A percentile compares a stretch with the other conserved stretches of the same genome.
These are phyloP conservation scores for Fissipunctia ypsillon DNA, from an alignment of 2,888 invertebrate genomes.

Conservation along the genomic window DNA sequence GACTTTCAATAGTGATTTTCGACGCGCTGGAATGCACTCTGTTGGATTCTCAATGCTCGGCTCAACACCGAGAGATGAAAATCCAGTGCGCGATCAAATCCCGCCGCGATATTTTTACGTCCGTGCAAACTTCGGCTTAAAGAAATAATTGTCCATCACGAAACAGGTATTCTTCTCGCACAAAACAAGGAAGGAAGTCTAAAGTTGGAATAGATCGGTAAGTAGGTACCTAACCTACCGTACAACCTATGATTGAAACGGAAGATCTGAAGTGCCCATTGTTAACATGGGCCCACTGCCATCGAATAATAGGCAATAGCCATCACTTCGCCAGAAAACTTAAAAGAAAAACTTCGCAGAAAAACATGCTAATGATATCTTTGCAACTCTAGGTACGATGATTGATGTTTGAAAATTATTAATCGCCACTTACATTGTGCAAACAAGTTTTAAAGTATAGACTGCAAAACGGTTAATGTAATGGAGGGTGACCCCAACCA, in stretches of 20 bases:
- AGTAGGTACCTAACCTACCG: not conserved
- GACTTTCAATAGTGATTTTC: no score
- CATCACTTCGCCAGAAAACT: not conserved
- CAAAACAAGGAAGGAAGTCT: not conserved
- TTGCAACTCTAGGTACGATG: not conserved
- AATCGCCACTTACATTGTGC: conserved; percentile 24
- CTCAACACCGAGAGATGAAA: no score
- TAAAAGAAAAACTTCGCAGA: no score
- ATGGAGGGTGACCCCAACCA: conserved; percentile 33
- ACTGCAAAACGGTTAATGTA: not conserved
- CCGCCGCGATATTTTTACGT: no score
- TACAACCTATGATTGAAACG: no score
- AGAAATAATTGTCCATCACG: not conserved
- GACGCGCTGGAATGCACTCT: no score
- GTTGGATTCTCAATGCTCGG: no score
- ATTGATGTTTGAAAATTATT: conserved; percentile 33
- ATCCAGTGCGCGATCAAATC: no score
- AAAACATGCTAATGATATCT: not conserved
- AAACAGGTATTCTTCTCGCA: not conserved
- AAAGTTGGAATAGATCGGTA: not conserved
- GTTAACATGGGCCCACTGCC: no score
- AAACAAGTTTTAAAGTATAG: conserved; percentile 23
- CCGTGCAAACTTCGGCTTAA: no score
- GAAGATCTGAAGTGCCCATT: no score
- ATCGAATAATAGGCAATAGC: not conserved